These are phyloP conservation scores for Calliphora vicina DNA, from an alignment of 1,140 invertebrate genomes.

Conservation along the genomic window DNA sequence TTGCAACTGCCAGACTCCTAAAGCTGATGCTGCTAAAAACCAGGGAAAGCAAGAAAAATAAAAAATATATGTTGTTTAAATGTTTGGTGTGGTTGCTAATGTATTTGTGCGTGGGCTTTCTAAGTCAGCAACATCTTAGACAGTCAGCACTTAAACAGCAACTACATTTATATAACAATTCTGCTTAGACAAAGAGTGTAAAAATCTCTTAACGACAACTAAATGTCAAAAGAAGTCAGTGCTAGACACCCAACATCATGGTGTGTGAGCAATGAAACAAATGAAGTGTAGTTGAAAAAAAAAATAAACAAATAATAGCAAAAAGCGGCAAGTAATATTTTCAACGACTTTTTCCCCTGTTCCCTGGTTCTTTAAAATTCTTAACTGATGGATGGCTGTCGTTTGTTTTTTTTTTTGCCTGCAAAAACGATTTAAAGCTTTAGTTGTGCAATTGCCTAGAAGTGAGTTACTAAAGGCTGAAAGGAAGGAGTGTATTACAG, in stretches of 20 bases:
- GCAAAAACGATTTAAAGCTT: too few relatives aligned
- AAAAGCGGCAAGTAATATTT: too few relatives aligned
- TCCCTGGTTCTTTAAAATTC: too few relatives aligned
- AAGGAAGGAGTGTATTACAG: too few relatives aligned
- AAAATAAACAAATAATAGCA: too few relatives aligned
- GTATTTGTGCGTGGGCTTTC: not conserved
- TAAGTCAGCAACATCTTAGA: not conserved
- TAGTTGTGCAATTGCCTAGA: too few relatives aligned
- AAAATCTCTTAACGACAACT: constrained; percentile 7
- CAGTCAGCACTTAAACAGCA: not conserved
- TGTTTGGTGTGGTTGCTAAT: not conserved
- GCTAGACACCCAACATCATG: not conserved
- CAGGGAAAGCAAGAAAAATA: not conserved
- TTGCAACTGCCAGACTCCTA: too few relatives aligned
- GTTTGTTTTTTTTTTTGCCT: too few relatives aligned
- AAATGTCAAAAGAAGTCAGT: not conserved
- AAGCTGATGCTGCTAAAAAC: too few relatives aligned
- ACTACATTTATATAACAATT: not conserved
- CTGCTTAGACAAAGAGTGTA: not conserved
- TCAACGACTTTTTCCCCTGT: too few relatives aligned
- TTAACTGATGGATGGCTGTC: too few relatives aligned
- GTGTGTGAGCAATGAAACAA: not conserved
- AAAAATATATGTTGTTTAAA: not conserved
- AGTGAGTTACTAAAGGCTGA: too few relatives aligned
- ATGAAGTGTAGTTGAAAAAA: not conserved